Conservation (phyloP, 2,797 vertebrate species). For the Harpagifer antarcticus region DNA sequence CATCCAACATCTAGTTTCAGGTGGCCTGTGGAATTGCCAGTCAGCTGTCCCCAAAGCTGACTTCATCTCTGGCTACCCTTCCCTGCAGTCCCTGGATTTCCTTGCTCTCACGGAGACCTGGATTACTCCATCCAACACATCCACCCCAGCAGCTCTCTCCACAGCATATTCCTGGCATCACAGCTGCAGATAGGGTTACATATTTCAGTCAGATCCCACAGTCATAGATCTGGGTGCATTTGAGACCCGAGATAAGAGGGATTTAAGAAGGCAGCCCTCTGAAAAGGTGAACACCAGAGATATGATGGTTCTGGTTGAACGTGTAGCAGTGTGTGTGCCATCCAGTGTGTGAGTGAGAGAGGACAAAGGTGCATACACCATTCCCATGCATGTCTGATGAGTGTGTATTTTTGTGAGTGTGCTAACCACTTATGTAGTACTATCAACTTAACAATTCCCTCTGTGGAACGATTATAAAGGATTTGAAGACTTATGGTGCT, state of each 20-base stretch:
- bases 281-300: constrained; percentile 78
- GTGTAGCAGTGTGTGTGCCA: constrained; percentile 2
- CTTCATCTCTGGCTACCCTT: too few species aligned
- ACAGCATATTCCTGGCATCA: too few species aligned
- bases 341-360: constrained; percentile 33
- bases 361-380: constrained; percentile 3
- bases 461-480: background rate
- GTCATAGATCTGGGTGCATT: constrained; percentile 71
- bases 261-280: constrained; percentile 75
- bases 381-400: constrained; percentile 10
- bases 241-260: constrained; percentile 80
- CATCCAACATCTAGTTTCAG: too few species aligned
- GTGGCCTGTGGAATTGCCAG: too few species aligned
- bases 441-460: constrained; percentile 12
- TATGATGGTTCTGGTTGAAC: constrained; percentile 50
- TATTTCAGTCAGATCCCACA: constrained; percentile 70
- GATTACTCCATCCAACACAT: too few species aligned
- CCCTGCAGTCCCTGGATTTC: too few species aligned
- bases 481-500: constrained; percentile 28
- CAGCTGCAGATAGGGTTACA: constrained; percentile 60
- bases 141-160: too few species aligned
- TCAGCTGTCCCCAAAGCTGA: too few species aligned
- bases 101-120: too few species aligned
- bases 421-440: background rate
- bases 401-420: background rate